These are phyloP conservation scores for Morpho deidamia DNA, from an alignment of 2,888 invertebrate species.

Conservation along the genomic window DNA sequence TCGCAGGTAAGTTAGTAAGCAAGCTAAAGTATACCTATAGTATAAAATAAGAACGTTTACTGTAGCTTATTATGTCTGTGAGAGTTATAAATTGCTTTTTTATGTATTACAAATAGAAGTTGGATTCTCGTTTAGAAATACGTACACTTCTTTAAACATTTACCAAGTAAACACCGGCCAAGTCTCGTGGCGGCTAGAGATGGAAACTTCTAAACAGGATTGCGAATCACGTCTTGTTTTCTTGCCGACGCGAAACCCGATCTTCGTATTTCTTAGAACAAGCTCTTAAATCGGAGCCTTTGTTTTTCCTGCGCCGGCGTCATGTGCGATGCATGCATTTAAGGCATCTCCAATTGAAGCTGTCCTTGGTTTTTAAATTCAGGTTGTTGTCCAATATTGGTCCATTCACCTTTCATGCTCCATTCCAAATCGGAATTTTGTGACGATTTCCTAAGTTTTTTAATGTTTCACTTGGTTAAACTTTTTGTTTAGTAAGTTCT, in stretches of 20 bases:
- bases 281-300: conserved; percentile 31
- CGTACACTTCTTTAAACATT: conserved; percentile 4
- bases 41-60: no score
- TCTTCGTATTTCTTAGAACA: conserved; percentile 41
- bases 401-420: conserved; percentile 5
- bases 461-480: no score
- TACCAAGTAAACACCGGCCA: conserved; percentile 8
- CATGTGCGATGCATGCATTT: conserved; percentile 11
- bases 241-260: conserved; percentile 40
- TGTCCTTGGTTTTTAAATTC: conserved; percentile 4
- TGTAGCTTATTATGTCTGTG: neutral
- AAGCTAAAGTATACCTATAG: no score
- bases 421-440: neutral
- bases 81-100: neutral
- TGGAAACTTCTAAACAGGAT: conserved; percentile 22
- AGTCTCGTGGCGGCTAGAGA: conserved; percentile 11
- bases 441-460: no score
- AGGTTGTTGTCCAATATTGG: conserved; percentile 2
- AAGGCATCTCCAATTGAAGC: conserved; percentile 16
- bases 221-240: conserved; percentile 43
- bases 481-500: no score
- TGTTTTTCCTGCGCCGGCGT: conserved; percentile 30
- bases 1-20: no score
- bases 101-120: neutral
- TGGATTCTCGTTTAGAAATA: neutral